These are phyloP conservation scores for Deroplatys truncata DNA, from an alignment of 2,888 invertebrate species.

Conservation along the genomic window DNA sequence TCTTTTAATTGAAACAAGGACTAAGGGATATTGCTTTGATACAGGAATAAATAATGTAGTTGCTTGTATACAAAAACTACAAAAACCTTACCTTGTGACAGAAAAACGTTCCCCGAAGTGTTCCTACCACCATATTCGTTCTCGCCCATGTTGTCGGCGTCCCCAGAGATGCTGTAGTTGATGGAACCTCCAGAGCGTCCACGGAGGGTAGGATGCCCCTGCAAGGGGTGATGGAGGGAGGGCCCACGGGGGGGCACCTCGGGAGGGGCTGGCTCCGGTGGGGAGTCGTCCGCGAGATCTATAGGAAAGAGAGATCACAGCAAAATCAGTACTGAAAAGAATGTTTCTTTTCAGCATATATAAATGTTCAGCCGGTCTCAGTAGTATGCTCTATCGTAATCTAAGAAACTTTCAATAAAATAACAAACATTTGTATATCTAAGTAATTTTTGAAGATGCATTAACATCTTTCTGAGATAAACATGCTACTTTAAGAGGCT, in stretches of 20 bases:
- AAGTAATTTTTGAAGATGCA: too few relatives aligned
- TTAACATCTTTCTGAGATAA: too few relatives aligned
- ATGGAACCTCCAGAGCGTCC: conserved; percentile 15
- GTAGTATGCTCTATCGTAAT: too few relatives aligned
- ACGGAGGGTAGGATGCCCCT: conserved; percentile 21
- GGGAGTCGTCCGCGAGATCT: conserved; percentile 66
- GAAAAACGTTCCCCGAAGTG: conserved; percentile 22
- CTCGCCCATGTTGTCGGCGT: conserved; percentile 12
- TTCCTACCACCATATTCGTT: conserved; percentile 10
- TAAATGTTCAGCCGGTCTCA: too few relatives aligned
- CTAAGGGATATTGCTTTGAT: too few relatives aligned
- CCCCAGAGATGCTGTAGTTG: conserved; percentile 20
- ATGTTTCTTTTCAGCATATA: too few relatives aligned
- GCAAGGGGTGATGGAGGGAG: conserved; percentile 56
- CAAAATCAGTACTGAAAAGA: too few relatives aligned
- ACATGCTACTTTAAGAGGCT: too few relatives aligned
- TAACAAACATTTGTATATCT: too few relatives aligned
- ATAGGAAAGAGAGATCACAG: conserved; percentile 29
- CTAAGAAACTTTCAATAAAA: too few relatives aligned
- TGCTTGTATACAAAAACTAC: background rate
- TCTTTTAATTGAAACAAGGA: too few relatives aligned
- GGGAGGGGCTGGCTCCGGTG: conserved; percentile 81
- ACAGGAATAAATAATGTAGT: too few relatives aligned
- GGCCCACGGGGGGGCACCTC: conserved; percentile 84
- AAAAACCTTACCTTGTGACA: conserved; percentile 28